Conservation (phyloP, 2,888 invertebrate genomes). For the Altica lythri region DNA sequence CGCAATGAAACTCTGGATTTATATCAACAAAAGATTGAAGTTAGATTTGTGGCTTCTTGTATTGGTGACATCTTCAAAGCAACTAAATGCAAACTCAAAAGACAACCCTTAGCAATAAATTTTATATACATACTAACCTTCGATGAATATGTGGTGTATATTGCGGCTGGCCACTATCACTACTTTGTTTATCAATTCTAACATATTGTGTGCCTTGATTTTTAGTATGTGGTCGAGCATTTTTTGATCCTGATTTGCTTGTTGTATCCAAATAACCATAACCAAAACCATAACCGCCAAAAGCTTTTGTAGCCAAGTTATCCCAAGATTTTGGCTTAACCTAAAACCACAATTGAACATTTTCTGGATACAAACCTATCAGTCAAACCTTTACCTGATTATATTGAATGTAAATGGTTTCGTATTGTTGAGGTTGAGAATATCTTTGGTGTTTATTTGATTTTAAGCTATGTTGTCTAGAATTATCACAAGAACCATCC, state of each 20-base stretch:
- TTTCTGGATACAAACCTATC: not conserved
- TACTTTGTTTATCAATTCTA: slow-evolving; percentile 44
- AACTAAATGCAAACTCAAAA: too few relatives aligned
- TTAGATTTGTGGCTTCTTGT: too few relatives aligned
- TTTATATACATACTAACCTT: too few relatives aligned
- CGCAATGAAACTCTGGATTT: too few relatives aligned
- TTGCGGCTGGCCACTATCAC: slow-evolving; percentile 42
- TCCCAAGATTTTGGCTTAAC: slow-evolving; percentile 88
- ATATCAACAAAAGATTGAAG: too few relatives aligned
- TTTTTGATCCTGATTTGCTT: slow-evolving; percentile 46
- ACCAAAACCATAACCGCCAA: slow-evolving; percentile 85
- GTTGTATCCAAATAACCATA: slow-evolving; percentile 79
- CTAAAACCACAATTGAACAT: not conserved
- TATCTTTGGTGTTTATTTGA: slow-evolving; percentile 59
- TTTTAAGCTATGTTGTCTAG: slow-evolving; percentile 56
- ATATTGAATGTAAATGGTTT: slow-evolving; percentile 59
- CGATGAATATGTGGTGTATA: slow-evolving; percentile 59
- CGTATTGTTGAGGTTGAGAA: slow-evolving; percentile 49
- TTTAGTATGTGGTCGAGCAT: slow-evolving; percentile 30
- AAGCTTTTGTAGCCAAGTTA: slow-evolving; percentile 82
- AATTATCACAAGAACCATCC: slow-evolving; percentile 62
- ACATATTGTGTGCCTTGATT: slow-evolving; percentile 46
- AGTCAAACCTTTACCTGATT: slow-evolving; percentile 43
- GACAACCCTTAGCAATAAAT: too few relatives aligned
- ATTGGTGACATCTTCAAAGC: too few relatives aligned